phyloP scores from a whole-genome alignment of 2,888 invertebrate species.

The Spilarctia lutea region DNA sequence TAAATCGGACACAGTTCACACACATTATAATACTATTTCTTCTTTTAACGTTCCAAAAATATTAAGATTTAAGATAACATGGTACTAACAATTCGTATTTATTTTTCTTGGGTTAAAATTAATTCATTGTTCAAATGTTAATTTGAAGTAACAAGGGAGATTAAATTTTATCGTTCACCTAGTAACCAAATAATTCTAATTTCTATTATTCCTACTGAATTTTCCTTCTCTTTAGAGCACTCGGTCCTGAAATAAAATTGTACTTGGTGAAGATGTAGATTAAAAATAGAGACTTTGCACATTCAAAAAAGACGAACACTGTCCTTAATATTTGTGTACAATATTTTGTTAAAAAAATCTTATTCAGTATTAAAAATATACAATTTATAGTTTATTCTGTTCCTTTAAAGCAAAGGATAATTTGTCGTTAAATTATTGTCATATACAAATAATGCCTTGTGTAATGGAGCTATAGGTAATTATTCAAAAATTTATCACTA shows the following conservation, averaged over 20 bases:
- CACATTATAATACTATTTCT: background rate
- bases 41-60: background rate
- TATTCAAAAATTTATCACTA: background rate
- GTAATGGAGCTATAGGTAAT: background rate
- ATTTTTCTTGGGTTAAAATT: background rate
- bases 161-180: constrained; percentile 6
- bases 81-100: background rate
- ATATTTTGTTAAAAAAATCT: too few relatives aligned
- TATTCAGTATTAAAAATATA: too few relatives aligned
- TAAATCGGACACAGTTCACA: background rate
- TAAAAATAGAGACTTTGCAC: background rate
- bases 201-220: background rate
- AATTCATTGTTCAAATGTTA: background rate
- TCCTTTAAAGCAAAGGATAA: background rate
- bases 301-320: background rate
- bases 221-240: background rate
- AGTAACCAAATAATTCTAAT: background rate
- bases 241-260: background rate
- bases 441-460: background rate
- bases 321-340: background rate
- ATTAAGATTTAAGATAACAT: background rate
- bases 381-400: background rate
- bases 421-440: background rate
- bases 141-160: background rate
- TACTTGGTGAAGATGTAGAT: too few relatives aligned